These are phyloP conservation scores for Syngnathus rostellatus DNA, from an alignment of 2,797 vertebrate genomes.

Conservation along the genomic window DNA sequence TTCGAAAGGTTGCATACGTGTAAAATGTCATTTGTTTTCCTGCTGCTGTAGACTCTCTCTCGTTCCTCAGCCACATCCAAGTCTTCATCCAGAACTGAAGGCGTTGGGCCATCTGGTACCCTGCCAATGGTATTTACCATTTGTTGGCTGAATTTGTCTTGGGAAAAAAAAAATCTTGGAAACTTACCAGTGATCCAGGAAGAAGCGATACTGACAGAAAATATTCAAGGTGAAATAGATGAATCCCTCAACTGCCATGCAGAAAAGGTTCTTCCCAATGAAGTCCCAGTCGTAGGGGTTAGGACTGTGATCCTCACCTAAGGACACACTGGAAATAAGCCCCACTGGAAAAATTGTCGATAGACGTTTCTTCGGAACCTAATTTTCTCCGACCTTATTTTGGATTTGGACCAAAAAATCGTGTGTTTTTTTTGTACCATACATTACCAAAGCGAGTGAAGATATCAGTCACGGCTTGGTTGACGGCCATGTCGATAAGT, in stretches of 20 bases:
- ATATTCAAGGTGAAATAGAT: conserved; percentile 81
- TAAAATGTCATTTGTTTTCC: conserved; percentile 76
- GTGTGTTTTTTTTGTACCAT: background rate
- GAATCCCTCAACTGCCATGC: conserved; percentile 80
- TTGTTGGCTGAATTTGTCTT: too few relatives aligned
- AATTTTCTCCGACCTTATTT: too few relatives aligned
- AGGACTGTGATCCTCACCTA: conserved; percentile 79
- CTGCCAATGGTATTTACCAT: conserved; percentile 47
- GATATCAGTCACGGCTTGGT: conserved; percentile 84
- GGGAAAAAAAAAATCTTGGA: background rate
- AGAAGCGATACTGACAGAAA: conserved; percentile 77
- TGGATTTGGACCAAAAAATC: background rate
- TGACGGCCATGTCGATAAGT: conserved; percentile 90
- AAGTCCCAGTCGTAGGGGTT: conserved; percentile 87
- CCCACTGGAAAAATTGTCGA: background rate
- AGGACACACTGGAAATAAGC: background rate
- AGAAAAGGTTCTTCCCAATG: conserved; percentile 81
- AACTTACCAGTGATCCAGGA: conserved; percentile 73
- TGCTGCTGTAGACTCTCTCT: conserved; percentile 69
- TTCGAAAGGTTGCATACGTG: conserved; percentile 81
- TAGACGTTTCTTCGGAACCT: too few relatives aligned
- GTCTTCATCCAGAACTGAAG: conserved; percentile 73
- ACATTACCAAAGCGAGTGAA: conserved; percentile 84
- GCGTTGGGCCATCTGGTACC: conserved; percentile 58
- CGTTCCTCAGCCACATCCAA: conserved; percentile 84